Conservation (phyloP, 1,140 invertebrate genomes). For the Caenorhabditis tropicalis region DNA sequence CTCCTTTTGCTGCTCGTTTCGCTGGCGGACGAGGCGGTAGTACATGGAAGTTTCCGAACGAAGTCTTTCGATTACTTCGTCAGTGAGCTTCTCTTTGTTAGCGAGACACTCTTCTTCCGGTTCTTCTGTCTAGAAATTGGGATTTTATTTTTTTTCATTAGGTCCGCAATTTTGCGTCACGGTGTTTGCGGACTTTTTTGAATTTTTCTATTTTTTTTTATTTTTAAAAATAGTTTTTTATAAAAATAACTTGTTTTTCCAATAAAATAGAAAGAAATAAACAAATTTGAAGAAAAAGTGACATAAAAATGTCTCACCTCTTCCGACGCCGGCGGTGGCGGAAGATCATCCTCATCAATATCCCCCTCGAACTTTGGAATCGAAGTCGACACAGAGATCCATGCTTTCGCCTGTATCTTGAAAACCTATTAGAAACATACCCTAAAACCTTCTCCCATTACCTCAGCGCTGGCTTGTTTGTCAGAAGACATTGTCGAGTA, state of each 20-base stretch:
- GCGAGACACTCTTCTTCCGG: slow-evolving; percentile 15
- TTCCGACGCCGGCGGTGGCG: not conserved
- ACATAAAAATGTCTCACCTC: no score
- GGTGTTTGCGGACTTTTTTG: no score
- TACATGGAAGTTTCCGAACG: slow-evolving; percentile 1
- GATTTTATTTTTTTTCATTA: not conserved
- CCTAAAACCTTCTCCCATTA: not conserved
- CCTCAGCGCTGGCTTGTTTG: not conserved
- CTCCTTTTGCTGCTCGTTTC: slow-evolving; percentile 16
- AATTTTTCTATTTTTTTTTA: no score
- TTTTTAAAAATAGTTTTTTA: no score
- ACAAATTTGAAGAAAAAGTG: no score
- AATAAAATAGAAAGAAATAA: no score
- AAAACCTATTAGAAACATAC: not conserved
- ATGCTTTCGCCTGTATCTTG: slow-evolving; percentile 4
- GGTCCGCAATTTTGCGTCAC: not conserved
- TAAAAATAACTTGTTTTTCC: no score
- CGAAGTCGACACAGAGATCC: not conserved
- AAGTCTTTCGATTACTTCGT: not conserved
- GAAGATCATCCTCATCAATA: slow-evolving; percentile 25
- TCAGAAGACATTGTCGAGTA: not conserved
- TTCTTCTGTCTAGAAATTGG: not conserved
- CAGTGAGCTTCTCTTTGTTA: not conserved
- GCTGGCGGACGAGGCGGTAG: not conserved
- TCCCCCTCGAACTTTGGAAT: slow-evolving; percentile 22